Conservation (phyloP, 1,140 invertebrate species). For the Hycleus cichorii region DNA sequence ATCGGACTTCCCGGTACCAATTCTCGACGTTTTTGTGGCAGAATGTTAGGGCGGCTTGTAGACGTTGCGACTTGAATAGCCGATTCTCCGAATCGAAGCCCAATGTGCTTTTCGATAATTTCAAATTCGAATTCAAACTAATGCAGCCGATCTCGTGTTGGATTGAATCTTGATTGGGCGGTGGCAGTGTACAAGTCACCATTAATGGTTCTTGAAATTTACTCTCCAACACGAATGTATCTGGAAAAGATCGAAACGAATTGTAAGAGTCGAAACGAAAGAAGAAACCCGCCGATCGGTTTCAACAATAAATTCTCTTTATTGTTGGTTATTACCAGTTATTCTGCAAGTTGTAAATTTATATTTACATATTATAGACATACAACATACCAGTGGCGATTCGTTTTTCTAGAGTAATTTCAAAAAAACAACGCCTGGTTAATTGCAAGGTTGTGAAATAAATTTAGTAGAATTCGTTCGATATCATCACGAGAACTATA, state of each 20-base stretch:
- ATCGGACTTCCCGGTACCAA: constrained; percentile 33
- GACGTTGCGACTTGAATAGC: constrained; percentile 33
- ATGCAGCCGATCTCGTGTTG: constrained; percentile 31
- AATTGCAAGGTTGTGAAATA: too few relatives aligned
- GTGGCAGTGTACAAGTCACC: constrained; percentile 33
- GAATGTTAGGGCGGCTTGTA: constrained; percentile 30
- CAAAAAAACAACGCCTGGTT: background rate
- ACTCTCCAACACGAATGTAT: constrained; percentile 33
- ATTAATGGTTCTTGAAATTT: constrained; percentile 35
- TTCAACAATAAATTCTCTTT: too few relatives aligned
- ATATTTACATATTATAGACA: too few relatives aligned
- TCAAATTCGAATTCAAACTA: constrained; percentile 30
- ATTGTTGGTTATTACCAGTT: too few relatives aligned
- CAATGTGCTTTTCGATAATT: constrained; percentile 28
- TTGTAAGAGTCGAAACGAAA: background rate
- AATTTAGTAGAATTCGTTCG: too few relatives aligned
- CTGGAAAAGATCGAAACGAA: constrained; percentile 16
- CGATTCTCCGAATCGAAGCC: constrained; percentile 35
- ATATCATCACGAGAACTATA: too few relatives aligned
- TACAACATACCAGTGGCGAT: too few relatives aligned
- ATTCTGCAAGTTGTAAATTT: too few relatives aligned
- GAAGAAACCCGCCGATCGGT: too few relatives aligned
- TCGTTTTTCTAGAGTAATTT: too few relatives aligned
- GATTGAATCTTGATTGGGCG: constrained; percentile 18
- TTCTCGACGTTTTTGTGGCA: constrained; percentile 35